Evolutionary conservation across 2,113 vertebrate genomes (phyloP).

Genomic region (Sinosuthora webbiana): DNA sequence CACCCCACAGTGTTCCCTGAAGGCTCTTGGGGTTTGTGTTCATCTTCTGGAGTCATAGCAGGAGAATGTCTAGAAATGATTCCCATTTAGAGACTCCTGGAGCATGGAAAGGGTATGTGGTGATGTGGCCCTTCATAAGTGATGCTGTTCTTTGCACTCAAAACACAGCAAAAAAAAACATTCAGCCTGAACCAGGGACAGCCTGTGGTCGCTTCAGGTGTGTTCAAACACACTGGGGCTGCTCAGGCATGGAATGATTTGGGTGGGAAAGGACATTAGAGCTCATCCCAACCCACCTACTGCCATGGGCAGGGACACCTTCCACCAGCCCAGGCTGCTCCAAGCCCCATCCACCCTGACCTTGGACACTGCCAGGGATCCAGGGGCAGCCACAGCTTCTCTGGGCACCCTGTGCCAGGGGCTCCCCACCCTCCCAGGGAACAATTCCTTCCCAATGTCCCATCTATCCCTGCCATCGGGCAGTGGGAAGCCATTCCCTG

Average conservation of each 20-base stretch:
- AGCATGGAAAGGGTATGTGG: accelerated
- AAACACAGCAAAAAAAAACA: background rate
- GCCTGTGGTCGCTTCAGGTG: background rate
- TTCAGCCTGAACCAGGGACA: background rate
- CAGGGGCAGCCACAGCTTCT: background rate
- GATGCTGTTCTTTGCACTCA: background rate
- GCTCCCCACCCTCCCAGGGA: background rate
- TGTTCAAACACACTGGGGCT: background rate
- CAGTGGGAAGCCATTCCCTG: background rate
- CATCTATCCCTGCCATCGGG: background rate
- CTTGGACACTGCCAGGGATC: background rate
- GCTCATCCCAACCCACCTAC: accelerated
- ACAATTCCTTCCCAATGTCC: background rate
- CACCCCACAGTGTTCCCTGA: background rate
- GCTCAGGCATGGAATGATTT: background rate
- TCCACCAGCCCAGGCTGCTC: accelerated
- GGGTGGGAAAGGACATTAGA: background rate
- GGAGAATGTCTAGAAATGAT: background rate
- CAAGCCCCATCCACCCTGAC: accelerated
- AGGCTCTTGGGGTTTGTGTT: background rate
- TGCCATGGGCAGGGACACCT: background rate
- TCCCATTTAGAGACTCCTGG: background rate
- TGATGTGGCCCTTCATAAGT: accelerated
- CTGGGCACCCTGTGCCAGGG: background rate
- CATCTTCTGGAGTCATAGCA: background rate